phyloP scores from a whole-genome alignment of 2,888 invertebrate species.

The Agrilus cyanescens region DNA sequence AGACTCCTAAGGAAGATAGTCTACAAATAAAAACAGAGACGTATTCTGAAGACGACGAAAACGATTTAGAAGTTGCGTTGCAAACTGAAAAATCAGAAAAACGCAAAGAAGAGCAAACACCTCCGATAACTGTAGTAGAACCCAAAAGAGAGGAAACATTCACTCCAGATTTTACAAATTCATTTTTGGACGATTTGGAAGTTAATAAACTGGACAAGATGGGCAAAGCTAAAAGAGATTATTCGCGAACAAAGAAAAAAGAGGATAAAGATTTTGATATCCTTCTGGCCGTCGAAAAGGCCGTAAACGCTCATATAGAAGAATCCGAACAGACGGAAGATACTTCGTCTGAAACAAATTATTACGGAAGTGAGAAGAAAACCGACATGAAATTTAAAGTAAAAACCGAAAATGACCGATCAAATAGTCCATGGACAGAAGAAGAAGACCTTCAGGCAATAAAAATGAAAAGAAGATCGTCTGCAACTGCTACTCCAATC shows the following conservation, averaged over 20 bases:
- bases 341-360: slow-evolving; percentile 23
- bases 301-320: slow-evolving; percentile 25
- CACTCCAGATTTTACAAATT: slow-evolving; percentile 25
- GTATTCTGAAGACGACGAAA: slow-evolving; percentile 28
- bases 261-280: slow-evolving; percentile 38
- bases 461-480: slow-evolving; percentile 28
- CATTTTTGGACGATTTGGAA: slow-evolving; percentile 43
- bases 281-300: slow-evolving; percentile 31
- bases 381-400: slow-evolving; percentile 26
- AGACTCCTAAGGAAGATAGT: no score
- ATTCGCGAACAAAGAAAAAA: slow-evolving; percentile 41
- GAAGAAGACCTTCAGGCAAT: slow-evolving; percentile 33
- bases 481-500: slow-evolving; percentile 39
- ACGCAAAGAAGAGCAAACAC: slow-evolving; percentile 9
- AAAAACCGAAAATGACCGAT: slow-evolving; percentile 38
- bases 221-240: slow-evolving; percentile 49
- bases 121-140: background rate
- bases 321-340: slow-evolving; percentile 25
- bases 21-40: slow-evolving; percentile 25
- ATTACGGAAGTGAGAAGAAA: slow-evolving; percentile 21
- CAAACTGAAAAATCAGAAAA: slow-evolving; percentile 19
- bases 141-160: slow-evolving; percentile 15
- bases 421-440: slow-evolving; percentile 44
- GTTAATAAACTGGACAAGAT: slow-evolving; percentile 46
- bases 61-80: slow-evolving; percentile 8